These are phyloP conservation scores for Drosophila nigrodunni DNA, from an alignment of 1,140 invertebrate genomes.

Conservation along the genomic window DNA sequence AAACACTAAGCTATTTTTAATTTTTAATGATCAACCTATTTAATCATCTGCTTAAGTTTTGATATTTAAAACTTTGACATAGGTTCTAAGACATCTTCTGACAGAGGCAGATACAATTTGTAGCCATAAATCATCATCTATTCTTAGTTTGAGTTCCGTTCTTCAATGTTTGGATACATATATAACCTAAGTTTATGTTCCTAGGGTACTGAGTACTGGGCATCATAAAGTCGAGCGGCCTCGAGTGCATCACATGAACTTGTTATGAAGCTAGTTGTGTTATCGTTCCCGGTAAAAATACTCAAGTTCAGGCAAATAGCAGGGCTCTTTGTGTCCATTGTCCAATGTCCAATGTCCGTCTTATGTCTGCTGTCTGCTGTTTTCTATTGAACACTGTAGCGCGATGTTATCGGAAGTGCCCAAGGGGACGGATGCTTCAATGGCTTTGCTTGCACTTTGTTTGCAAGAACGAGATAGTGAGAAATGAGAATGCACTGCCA, in stretches of 20 bases:
- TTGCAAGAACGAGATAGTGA: constrained; percentile 21
- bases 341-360: constrained; percentile 8
- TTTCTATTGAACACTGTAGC: constrained; percentile 69
- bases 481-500: constrained; percentile 30
- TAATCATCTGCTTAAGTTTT: constrained; percentile 1
- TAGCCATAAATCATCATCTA: background rate
- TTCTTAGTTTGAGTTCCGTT: background rate
- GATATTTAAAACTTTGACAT: constrained; percentile 11
- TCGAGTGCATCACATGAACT: constrained; percentile 8
- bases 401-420: constrained; percentile 77
- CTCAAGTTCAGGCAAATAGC: constrained; percentile 32
- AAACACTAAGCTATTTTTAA: constrained; percentile 10
- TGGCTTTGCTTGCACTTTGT: background rate
- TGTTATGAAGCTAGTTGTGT: constrained; percentile 44
- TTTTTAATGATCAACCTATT: constrained; percentile 2
- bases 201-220: constrained; percentile 1
- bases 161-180: background rate
- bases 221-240: constrained; percentile 11
- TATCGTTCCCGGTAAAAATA: constrained; percentile 54
- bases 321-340: constrained; percentile 15
- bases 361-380: constrained; percentile 24
- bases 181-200: background rate
- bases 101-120: background rate
- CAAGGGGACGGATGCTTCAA: constrained; percentile 40
- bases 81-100: background rate